Conservation (phyloP, 2,797 vertebrate genomes). For the Paedocypris micromegethes region DNA sequence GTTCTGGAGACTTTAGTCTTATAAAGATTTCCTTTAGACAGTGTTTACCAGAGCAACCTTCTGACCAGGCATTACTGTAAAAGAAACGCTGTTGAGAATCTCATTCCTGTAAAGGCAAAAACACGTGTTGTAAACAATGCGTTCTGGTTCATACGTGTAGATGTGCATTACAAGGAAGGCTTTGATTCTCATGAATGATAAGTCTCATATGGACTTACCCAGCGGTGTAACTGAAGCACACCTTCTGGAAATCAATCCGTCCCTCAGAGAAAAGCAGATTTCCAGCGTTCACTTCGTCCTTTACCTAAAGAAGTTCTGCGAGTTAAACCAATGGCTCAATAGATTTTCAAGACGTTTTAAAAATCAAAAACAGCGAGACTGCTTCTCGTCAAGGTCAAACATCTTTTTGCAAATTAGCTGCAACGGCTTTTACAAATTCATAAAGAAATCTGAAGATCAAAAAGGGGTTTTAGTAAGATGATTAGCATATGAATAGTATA, state of each 20-base stretch:
- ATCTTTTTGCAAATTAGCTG: constrained; percentile 14
- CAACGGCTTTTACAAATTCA: constrained; percentile 19
- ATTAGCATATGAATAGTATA: constrained; percentile 49
- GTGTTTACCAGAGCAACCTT: constrained; percentile 75
- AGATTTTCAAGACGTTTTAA: no score
- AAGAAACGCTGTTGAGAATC: constrained; percentile 75
- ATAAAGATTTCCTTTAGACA: no score
- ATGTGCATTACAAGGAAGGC: no score
- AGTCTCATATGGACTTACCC: constrained; percentile 60
- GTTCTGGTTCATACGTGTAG: no score
- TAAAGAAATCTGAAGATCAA: constrained; percentile 36
- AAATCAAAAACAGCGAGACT: background rate
- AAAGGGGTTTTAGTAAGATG: constrained; percentile 32
- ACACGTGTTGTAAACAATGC: no score
- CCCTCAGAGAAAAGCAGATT: constrained; percentile 67
- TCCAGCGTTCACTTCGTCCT: constrained; percentile 65
- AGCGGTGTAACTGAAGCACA: constrained; percentile 74
- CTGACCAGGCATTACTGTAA: constrained; percentile 80
- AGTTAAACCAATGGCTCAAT: background rate
- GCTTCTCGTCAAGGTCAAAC: constrained; percentile 15
- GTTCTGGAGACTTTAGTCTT: no score
- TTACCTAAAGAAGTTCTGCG: constrained; percentile 63
- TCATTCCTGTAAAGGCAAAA: constrained; percentile 61
- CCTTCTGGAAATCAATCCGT: constrained; percentile 75
- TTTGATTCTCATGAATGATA: no score